Conservation (phyloP, 2,797 vertebrate genomes). For the Percopsis omiscomaycus region DNA sequence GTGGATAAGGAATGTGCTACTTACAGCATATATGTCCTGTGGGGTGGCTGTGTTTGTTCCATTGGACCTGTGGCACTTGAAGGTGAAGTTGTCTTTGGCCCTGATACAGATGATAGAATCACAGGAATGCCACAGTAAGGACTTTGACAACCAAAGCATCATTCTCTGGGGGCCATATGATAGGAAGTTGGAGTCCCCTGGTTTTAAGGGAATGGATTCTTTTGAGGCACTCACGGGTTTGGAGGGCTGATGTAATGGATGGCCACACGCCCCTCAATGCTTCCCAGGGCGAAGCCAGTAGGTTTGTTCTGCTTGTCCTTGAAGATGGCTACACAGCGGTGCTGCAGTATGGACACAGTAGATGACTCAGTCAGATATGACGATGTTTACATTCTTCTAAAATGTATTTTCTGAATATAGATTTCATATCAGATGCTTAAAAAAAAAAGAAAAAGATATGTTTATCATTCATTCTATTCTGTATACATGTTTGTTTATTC, state of each 20-base stretch:
- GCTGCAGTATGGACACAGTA: slow-evolving; percentile 72
- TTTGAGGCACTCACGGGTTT: slow-evolving; percentile 88
- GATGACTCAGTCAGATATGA: slow-evolving; percentile 1
- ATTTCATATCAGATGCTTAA: too few relatives aligned
- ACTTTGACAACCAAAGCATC: background rate
- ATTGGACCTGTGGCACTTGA: slow-evolving; percentile 99
- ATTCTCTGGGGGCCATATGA: background rate
- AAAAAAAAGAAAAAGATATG: too few relatives aligned
- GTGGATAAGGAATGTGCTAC: slow-evolving; percentile 46
- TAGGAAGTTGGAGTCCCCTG: background rate
- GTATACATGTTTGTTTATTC: too few relatives aligned
- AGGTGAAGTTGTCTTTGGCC: slow-evolving; percentile 99
- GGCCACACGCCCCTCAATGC: slow-evolving; percentile 96
- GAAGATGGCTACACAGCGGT: slow-evolving; percentile 97
- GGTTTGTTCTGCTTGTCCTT: slow-evolving; percentile 99
- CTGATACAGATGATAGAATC: slow-evolving; percentile 60
- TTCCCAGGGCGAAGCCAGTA: slow-evolving; percentile 96
- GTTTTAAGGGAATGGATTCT: background rate
- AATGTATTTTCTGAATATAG: too few relatives aligned
- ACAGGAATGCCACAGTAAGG: background rate
- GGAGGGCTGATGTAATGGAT: slow-evolving; percentile 99
- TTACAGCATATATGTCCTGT: slow-evolving; percentile 98
- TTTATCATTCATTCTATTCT: too few relatives aligned
- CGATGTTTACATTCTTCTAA: background rate
- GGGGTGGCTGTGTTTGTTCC: slow-evolving; percentile 96